Conservation (phyloP, 2,797 vertebrate species). For the Acridotheres tristis region DNA sequence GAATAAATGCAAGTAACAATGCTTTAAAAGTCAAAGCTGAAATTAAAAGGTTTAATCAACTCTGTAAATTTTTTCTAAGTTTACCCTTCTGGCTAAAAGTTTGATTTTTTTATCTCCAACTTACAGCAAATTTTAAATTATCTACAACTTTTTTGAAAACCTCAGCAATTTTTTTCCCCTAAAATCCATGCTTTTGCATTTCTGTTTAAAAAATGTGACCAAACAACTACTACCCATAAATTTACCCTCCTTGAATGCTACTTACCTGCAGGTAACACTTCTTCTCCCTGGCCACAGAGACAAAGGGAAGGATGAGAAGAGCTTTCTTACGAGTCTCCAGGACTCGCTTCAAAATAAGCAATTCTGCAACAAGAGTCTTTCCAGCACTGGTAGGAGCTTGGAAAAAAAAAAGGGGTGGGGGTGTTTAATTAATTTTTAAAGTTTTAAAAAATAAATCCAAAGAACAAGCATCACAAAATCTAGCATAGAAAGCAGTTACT, state of each 20-base stretch:
- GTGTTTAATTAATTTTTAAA: neutral
- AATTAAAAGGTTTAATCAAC: neutral
- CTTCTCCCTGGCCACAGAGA: conserved; percentile 97
- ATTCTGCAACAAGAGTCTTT: conserved; percentile 95
- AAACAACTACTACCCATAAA: neutral
- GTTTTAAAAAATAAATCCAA: neutral
- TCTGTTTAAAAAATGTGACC: neutral
- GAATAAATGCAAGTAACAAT: neutral
- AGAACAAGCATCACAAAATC: neutral
- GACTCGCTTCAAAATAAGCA: conserved; percentile 93
- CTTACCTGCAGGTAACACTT: conserved; percentile 92
- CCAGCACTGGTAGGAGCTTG: conserved; percentile 95
- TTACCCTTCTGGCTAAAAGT: neutral
- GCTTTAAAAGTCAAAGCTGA: neutral
- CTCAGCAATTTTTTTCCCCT: neutral
- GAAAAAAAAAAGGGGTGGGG: rapidly evolving
- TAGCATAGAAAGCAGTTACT: neutral
- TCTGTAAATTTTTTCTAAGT: neutral
- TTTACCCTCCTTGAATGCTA: neutral
- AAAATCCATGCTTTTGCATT: neutral
- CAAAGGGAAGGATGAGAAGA: conserved; percentile 94
- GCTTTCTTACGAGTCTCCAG: conserved; percentile 93
- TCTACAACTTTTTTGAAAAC: neutral
- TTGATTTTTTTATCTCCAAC: neutral
- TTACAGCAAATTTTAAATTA: neutral